Evolutionary conservation across 2,888 invertebrate species (phyloP).

Genomic region (Drosophila acutilabella): DNA sequence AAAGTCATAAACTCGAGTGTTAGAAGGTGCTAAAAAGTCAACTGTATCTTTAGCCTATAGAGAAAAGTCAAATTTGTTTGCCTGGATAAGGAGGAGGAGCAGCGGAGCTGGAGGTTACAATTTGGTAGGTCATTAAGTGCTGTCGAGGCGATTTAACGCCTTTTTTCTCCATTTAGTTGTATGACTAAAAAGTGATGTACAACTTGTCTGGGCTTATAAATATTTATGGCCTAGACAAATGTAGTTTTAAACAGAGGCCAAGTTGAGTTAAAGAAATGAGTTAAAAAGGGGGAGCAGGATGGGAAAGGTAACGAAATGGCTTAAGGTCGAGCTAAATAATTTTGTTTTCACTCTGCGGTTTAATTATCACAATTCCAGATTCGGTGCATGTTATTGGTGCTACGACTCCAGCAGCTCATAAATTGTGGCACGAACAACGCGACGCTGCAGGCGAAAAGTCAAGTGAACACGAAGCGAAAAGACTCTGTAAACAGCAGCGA

Average conservation of each 20-base stretch:
- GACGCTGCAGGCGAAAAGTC: slow-evolving; percentile 51
- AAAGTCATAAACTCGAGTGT: slow-evolving; percentile 6
- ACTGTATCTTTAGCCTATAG: background rate
- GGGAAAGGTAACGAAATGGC: too few species aligned
- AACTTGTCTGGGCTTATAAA: slow-evolving; percentile 17
- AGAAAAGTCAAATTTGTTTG: background rate
- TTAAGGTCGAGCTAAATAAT: slow-evolving; percentile 61
- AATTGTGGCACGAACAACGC: slow-evolving; percentile 67
- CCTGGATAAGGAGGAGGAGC: too few species aligned
- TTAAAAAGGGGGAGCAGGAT: background rate
- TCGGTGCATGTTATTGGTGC: slow-evolving; percentile 45
- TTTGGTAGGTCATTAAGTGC: slow-evolving; percentile 7
- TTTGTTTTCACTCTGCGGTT: slow-evolving; percentile 72
- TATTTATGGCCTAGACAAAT: slow-evolving; percentile 21
- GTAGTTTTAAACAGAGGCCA: background rate
- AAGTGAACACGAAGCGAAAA: background rate
- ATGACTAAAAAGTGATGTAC: slow-evolving; percentile 7
- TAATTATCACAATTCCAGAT: slow-evolving; percentile 74
- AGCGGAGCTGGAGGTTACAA: background rate
- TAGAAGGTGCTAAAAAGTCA: slow-evolving; percentile 4
- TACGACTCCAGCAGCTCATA: slow-evolving; percentile 56
- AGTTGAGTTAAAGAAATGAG: background rate
- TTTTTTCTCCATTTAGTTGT: slow-evolving; percentile 9
- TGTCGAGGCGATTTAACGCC: slow-evolving; percentile 11
- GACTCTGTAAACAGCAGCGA: background rate